These are phyloP conservation scores for Ia io DNA, from an alignment of 2,113 vertebrate genomes.

Conservation along the genomic window DNA sequence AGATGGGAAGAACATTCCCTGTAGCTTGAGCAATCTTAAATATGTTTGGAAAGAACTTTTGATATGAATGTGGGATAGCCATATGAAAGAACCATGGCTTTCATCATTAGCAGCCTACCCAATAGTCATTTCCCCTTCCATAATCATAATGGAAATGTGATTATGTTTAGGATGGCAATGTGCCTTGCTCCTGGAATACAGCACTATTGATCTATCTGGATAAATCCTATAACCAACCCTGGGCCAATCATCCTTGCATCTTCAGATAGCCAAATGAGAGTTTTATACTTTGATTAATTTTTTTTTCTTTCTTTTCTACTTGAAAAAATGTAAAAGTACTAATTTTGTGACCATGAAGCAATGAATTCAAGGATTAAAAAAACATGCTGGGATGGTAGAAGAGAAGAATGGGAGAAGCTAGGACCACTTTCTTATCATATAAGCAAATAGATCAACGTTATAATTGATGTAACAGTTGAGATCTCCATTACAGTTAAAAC, in stretches of 20 bases:
- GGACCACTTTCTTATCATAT: not conserved
- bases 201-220: not conserved
- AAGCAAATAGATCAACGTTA: not conserved
- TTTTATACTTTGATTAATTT: not conserved
- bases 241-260: not conserved
- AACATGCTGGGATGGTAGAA: not conserved
- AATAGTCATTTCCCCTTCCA: not conserved
- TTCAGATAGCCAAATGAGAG: not conserved
- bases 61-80: not conserved
- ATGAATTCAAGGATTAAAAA: not conserved
- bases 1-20: not conserved
- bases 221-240: not conserved
- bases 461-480: not conserved
- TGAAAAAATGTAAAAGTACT: not conserved
- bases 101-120: not conserved
- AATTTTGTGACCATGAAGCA: not conserved
- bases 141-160: not conserved
- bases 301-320: not conserved
- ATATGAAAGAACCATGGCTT: not conserved
- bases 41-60: not conserved
- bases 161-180: not conserved
- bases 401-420: not conserved
- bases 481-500: not conserved
- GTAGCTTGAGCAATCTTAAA: not conserved
- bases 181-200: not conserved